A percentile compares a stretch with the other conserved stretches of the same genome.
Conservation (phyloP, 92 coral and sea anemone genomes). For the Phymanthus crucifer region DNA sequence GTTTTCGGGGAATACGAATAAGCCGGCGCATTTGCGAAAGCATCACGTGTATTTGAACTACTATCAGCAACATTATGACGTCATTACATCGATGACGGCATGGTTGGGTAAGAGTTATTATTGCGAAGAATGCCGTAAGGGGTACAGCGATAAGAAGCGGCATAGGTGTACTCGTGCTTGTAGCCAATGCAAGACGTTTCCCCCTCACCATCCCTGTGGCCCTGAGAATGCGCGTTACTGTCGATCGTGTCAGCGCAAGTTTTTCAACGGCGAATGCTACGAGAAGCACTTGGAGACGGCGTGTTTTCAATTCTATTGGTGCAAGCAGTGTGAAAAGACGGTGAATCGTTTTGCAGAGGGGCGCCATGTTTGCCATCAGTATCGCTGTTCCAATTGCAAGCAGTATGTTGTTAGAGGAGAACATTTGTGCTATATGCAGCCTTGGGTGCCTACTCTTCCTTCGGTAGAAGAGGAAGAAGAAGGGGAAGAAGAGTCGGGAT, state of each 20-base stretch:
- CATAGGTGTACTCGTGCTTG: background rate
- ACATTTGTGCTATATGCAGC: slow-evolving; percentile 12
- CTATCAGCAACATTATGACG: background rate
- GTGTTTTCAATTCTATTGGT: background rate
- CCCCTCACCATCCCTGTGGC: background rate
- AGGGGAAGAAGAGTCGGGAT: slow-evolving; percentile 3
- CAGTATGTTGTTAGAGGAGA: background rate
- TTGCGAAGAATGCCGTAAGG: background rate
- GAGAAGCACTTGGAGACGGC: background rate
- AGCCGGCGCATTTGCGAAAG: background rate
- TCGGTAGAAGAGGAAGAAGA: slow-evolving; percentile 10
- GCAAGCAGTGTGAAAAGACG: background rate
- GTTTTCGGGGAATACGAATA: background rate
- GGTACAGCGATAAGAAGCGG: background rate
- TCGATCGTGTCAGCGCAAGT: background rate
- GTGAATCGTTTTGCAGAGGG: background rate
- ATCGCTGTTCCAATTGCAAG: background rate
- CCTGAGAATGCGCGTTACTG: background rate
- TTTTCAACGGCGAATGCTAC: background rate
- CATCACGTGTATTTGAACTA: background rate
- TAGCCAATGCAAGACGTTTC: background rate
- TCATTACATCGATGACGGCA: background rate
- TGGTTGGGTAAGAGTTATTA: background rate
- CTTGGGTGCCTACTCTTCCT: no score
- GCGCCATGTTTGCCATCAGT: background rate